Conservation (phyloP, 2,113 vertebrate species). For the Ophiodon elongatus region DNA sequence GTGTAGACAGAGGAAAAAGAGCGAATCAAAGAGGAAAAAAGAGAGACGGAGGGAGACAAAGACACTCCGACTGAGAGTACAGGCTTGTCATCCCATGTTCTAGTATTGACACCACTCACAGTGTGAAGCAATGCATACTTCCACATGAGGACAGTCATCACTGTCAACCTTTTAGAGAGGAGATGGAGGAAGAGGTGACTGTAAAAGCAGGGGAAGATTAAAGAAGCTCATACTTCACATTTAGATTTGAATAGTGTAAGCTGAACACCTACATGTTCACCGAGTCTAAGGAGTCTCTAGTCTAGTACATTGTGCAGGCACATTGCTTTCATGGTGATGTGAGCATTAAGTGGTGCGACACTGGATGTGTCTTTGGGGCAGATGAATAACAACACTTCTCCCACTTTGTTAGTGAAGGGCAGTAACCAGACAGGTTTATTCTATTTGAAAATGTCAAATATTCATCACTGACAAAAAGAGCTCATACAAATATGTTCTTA, state of each 20-base stretch:
- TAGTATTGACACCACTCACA: slow-evolving; percentile 27
- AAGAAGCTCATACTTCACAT: slow-evolving; percentile 3
- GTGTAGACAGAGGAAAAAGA: slow-evolving; percentile 3
- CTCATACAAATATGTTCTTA: slow-evolving; percentile 8
- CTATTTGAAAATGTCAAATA: slow-evolving; percentile 6
- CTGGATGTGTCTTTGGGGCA: background rate
- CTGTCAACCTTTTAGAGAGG: slow-evolving; percentile 32
- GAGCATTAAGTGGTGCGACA: slow-evolving; percentile 7
- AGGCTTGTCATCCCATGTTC: slow-evolving; percentile 27
- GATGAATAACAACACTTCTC: background rate
- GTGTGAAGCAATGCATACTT: slow-evolving; percentile 3
- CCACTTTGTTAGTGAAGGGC: background rate
- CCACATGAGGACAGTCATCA: slow-evolving; percentile 39
- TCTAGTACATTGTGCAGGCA: background rate
- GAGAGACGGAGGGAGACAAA: slow-evolving; percentile 9
- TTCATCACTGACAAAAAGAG: slow-evolving; percentile 20
- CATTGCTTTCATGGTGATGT: slow-evolving; percentile 12
- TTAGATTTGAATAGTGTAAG: background rate
- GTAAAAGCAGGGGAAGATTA: background rate
- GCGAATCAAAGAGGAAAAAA: slow-evolving; percentile 15
- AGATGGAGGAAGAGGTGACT: background rate
- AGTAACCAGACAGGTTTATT: slow-evolving; percentile 23
- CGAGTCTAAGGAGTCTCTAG: background rate
- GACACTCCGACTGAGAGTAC: slow-evolving; percentile 12
- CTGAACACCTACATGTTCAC: slow-evolving; percentile 4